Conservation (phyloP, 2,797 vertebrate genomes). For the Chromobotia macracanthus region DNA sequence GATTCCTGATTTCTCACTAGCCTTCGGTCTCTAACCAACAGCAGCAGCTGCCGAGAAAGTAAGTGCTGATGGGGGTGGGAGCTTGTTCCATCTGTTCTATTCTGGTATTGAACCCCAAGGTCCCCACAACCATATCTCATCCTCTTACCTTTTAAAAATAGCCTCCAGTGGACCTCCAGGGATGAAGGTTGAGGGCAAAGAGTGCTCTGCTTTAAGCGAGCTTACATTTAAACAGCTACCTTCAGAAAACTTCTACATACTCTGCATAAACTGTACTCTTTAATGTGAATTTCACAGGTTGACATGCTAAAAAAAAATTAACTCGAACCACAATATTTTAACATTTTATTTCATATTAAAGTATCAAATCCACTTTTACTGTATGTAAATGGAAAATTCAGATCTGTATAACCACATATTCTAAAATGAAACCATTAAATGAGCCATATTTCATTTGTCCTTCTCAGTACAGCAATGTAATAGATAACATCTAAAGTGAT, state of each 20-base stretch:
- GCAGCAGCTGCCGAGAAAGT: constrained; percentile 69
- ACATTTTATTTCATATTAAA: constrained; percentile 15
- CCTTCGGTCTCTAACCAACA: constrained; percentile 48
- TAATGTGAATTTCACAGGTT: constrained; percentile 59
- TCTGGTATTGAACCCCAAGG: constrained; percentile 69
- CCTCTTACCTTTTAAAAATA: constrained; percentile 77
- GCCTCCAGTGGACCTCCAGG: constrained; percentile 63
- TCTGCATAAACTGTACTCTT: neutral
- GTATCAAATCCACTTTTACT: neutral
- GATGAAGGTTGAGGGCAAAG: constrained; percentile 61
- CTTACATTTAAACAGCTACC: constrained; percentile 52
- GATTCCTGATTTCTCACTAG: constrained; percentile 3
- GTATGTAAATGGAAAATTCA: constrained; percentile 4
- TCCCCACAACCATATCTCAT: constrained; percentile 67
- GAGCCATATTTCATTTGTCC: neutral
- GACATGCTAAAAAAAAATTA: constrained; percentile 25
- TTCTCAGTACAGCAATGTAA: neutral
- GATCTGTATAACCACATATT: neutral
- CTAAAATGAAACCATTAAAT: no score
- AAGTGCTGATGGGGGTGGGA: constrained; percentile 49
- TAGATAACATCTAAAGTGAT: constrained; percentile 50
- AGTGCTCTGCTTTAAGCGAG: constrained; percentile 47
- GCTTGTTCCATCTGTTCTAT: constrained; percentile 58
- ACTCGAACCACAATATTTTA: neutral
- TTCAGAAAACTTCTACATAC: neutral